Evolutionary conservation across 2,888 invertebrate genomes (phyloP).

Genomic region (Mechanitis messenoides): DNA sequence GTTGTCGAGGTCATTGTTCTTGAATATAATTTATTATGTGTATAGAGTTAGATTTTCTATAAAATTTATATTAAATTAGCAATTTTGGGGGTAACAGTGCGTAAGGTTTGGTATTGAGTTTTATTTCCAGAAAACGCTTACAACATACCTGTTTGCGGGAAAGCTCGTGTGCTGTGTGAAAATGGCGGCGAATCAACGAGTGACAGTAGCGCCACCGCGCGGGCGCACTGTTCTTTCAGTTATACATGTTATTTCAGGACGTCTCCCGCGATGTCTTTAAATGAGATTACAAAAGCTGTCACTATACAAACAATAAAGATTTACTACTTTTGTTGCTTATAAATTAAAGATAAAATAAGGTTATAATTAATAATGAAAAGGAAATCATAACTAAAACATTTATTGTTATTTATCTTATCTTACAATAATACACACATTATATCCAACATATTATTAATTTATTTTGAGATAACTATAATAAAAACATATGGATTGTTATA

Average conservation of each 20-base stretch:
- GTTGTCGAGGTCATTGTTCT: conserved; percentile 44
- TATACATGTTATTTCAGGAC: conserved; percentile 75
- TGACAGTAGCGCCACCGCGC: conserved; percentile 68
- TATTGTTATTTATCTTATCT: too few relatives aligned
- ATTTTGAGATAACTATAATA: too few relatives aligned
- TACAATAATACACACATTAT: too few relatives aligned
- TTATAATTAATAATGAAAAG: too few relatives aligned
- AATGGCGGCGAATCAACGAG: conserved; percentile 69
- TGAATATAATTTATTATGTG: conserved; percentile 2
- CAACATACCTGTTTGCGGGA: conserved; percentile 70
- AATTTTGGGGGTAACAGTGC: background rate
- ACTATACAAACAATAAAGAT: conserved; percentile 14
- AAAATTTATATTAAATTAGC: background rate
- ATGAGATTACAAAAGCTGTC: conserved; percentile 29
- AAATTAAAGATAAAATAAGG: too few relatives aligned
- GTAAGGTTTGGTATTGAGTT: background rate
- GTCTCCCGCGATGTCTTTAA: conserved; percentile 73
- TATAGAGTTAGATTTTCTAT: background rate
- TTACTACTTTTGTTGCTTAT: background rate
- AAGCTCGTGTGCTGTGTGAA: conserved; percentile 68
- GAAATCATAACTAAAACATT: too few relatives aligned
- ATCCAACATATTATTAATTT: too few relatives aligned
- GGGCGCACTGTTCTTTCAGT: conserved; percentile 40
- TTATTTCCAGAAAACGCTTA: conserved; percentile 21
- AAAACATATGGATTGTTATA: too few relatives aligned